A percentile compares a stretch with the other conserved stretches of the same genome.
Evolutionary conservation across 2,797 vertebrate species (phyloP).

Genomic region (Paramormyrops hopkinsi): DNA sequence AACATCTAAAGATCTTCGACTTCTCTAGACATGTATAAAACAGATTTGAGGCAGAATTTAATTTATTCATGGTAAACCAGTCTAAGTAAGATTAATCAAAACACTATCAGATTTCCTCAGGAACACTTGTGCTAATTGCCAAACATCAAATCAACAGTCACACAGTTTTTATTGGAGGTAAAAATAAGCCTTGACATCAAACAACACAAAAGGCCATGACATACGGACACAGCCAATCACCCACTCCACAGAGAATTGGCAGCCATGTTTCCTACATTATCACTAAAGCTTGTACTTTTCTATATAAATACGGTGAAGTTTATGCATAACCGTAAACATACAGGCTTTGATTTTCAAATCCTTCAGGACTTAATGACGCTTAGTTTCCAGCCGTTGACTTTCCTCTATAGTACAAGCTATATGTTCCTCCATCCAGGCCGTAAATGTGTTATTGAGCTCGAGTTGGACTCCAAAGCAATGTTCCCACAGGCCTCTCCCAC

Average conservation of each 20-base stretch:
- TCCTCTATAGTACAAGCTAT: neutral
- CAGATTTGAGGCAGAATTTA: neutral
- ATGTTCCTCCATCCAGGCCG: neutral
- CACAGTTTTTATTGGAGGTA: neutral
- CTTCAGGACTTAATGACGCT: neutral
- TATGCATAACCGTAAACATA: neutral
- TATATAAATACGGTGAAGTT: neutral
- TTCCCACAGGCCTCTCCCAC: neutral
- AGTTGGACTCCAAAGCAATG: constrained; percentile 1
- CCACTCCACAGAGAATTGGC: neutral
- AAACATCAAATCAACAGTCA: neutral
- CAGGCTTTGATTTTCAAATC: neutral
- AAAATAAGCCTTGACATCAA: neutral
- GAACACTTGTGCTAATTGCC: neutral
- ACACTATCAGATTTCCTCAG: neutral
- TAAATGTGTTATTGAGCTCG: neutral
- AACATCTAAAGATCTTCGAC: neutral
- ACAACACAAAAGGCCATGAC: neutral
- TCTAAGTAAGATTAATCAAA: neutral
- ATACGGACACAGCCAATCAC: neutral
- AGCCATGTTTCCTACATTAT: neutral
- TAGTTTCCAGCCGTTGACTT: neutral
- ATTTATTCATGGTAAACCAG: neutral
- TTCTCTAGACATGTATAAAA: neutral
- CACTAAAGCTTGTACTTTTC: neutral